phyloP scores from a whole-genome alignment of 2,888 invertebrate genomes.

The Dexiosoma caninum region DNA sequence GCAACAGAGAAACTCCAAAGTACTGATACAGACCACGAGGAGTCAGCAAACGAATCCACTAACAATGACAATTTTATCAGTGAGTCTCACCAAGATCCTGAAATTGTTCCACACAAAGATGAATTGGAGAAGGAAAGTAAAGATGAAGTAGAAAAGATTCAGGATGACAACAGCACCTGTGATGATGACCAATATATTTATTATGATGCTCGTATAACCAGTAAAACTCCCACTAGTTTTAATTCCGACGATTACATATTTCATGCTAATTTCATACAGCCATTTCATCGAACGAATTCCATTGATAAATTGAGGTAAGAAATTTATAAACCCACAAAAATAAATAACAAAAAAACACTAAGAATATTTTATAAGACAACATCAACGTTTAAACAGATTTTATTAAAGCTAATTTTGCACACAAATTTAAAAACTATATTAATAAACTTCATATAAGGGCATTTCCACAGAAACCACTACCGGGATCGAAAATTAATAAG shows the following conservation, averaged over 20 bases:
- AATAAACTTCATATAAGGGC: too few species aligned
- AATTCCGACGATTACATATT: slow-evolving; percentile 70
- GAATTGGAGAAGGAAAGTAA: not conserved
- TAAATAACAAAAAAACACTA: too few species aligned
- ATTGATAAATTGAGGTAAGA: slow-evolving; percentile 64
- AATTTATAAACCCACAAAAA: too few species aligned
- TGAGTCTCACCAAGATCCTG: not conserved
- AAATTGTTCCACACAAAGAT: not conserved
- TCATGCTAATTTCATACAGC: slow-evolving; percentile 68
- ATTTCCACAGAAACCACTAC: too few species aligned
- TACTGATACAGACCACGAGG: not conserved
- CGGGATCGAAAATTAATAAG: too few species aligned
- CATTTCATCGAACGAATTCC: slow-evolving; percentile 41
- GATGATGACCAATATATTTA: slow-evolving; percentile 35
- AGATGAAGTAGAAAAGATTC: not conserved
- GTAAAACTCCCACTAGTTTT: slow-evolving; percentile 69
- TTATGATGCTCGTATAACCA: slow-evolving; percentile 65
- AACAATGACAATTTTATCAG: not conserved
- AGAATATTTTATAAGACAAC: too few species aligned
- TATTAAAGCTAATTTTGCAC: too few species aligned
- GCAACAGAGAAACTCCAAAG: not conserved
- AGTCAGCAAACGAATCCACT: not conserved
- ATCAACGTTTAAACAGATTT: too few species aligned
- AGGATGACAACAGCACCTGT: not conserved
- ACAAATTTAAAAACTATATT: too few species aligned